Evolutionary conservation across 2,113 vertebrate species (phyloP), one percentile per base, ranked within the genome.

Genomic region (Eptesicus fuscus): DNA sequence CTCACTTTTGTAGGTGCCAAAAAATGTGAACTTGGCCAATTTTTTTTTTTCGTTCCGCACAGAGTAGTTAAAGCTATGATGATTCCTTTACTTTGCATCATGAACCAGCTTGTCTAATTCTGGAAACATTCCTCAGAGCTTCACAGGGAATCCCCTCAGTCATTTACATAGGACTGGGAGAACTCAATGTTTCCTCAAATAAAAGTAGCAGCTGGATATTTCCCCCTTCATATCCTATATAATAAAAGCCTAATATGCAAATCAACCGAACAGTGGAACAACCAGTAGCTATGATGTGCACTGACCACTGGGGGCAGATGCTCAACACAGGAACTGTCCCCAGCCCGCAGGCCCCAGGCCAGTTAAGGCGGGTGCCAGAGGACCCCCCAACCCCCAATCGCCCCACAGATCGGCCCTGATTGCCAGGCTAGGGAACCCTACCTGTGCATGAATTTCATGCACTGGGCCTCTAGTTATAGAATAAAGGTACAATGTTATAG

Each of bases 91-190:
- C 17, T 83, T 44, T 67, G 35, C 14, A 67, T 70, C n/a, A 32
- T 44, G 37, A 88, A 17, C 40, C 35, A 87, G 53, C 28, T 80
- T 73, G 37, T 71, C 30, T 83, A 42, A 84, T 90, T 82, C 40
- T 91, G 73, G 90, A 69, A 44, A 79, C 37, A 93, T 49, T 88
- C 79, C 92, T 88, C 70, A 89, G 61, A 73, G 32, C 22, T 96
- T 83, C 59, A 32, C 20, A 93, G 53, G 71, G 90, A 96, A 93
- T 59, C 28, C 23, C 47, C 49, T 65, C 35, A 42, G 5, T 40
- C 78, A n/a, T 90, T 67, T 83, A 80, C 40, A 28, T 30, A 71
- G 51, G 9, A 71, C 8, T 69, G 37, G 71, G 76, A 93, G 40
- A 85, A 90, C 10, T 65, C 7, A 6, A 40, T 49, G 70, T 77